Percentiles rank a stretch among this genome's conserved stretches.
Evolutionary conservation across 2,888 invertebrate species (phyloP).

Genomic region (Catonia carolina): DNA sequence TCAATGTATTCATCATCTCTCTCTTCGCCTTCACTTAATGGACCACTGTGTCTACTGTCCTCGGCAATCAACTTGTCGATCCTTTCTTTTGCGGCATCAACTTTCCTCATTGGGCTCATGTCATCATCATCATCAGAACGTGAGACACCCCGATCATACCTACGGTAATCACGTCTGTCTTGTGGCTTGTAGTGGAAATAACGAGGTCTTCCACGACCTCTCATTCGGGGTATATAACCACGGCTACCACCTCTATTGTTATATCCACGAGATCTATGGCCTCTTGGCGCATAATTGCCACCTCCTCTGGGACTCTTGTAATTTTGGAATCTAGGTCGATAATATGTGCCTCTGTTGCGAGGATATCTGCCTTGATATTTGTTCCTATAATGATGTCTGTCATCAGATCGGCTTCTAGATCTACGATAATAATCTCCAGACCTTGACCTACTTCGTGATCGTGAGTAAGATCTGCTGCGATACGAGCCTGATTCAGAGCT

Average conservation of each 20-base stretch:
- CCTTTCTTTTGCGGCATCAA: constrained; percentile 51
- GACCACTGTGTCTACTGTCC: constrained; percentile 47
- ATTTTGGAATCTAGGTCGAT: constrained; percentile 68
- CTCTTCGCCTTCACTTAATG: constrained; percentile 53
- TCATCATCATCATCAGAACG: constrained; percentile 43
- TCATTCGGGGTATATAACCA: constrained; percentile 39
- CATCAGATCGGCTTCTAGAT: constrained; percentile 47
- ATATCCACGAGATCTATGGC: constrained; percentile 21
- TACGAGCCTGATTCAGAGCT: constrained; percentile 33
- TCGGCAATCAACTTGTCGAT: constrained; percentile 50
- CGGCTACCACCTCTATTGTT: constrained; percentile 39
- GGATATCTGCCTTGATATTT: constrained; percentile 42
- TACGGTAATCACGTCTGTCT: constrained; percentile 39
- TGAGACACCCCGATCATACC: constrained; percentile 36
- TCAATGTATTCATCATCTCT: constrained; percentile 54
- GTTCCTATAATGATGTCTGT: constrained; percentile 39
- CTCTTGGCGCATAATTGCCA: constrained; percentile 28
- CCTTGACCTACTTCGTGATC: constrained; percentile 41
- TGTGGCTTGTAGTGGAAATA: constrained; percentile 37
- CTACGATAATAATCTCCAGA: constrained; percentile 52
- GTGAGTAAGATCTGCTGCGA: constrained; percentile 25
- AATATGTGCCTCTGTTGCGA: constrained; percentile 68
- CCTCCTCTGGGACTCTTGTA: constrained; percentile 50
- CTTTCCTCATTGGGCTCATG: constrained; percentile 46
- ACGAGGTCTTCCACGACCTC: constrained; percentile 40